These are phyloP conservation scores for Entomobrya proxima DNA, from an alignment of 2,888 invertebrate genomes.

Conservation along the genomic window DNA sequence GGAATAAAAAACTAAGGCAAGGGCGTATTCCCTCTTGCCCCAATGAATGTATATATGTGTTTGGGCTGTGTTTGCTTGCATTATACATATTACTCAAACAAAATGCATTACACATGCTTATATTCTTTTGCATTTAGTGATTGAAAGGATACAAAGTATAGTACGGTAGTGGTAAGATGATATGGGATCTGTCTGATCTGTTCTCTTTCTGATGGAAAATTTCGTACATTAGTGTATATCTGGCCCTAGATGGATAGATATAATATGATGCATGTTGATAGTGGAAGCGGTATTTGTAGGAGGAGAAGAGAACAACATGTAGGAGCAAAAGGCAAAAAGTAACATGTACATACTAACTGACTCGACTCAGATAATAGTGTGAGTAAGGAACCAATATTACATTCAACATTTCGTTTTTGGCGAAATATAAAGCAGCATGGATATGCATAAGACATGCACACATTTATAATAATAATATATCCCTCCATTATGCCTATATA, in stretches of 20 bases:
- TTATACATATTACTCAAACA: too few species aligned
- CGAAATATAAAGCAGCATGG: too few species aligned
- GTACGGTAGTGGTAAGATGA: neutral
- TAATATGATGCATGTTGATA: conserved; percentile 22
- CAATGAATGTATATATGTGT: conserved; percentile 44
- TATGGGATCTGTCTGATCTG: conserved; percentile 18
- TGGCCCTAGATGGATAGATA: neutral
- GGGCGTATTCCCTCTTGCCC: conserved; percentile 59
- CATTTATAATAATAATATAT: neutral
- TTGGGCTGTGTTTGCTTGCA: conserved; percentile 30
- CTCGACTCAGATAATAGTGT: neutral
- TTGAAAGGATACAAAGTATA: conserved; percentile 2
- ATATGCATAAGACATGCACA: neutral
- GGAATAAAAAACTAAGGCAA: conserved; percentile 59
- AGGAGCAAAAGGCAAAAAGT: conserved; percentile 10
- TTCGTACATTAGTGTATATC: neutral
- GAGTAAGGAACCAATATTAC: conserved; percentile 6
- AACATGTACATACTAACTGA: conserved; percentile 20
- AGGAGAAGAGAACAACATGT: conserved; percentile 3
- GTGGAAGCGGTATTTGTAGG: neutral
- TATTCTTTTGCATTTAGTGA: neutral
- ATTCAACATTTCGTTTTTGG: conserved; percentile 24
- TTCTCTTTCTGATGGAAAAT: neutral
- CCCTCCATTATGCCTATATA: neutral
- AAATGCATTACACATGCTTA: neutral